These are phyloP conservation scores for Myotis brandtii DNA, from an alignment of 2,113 vertebrate genomes.

Conservation along the genomic window DNA sequence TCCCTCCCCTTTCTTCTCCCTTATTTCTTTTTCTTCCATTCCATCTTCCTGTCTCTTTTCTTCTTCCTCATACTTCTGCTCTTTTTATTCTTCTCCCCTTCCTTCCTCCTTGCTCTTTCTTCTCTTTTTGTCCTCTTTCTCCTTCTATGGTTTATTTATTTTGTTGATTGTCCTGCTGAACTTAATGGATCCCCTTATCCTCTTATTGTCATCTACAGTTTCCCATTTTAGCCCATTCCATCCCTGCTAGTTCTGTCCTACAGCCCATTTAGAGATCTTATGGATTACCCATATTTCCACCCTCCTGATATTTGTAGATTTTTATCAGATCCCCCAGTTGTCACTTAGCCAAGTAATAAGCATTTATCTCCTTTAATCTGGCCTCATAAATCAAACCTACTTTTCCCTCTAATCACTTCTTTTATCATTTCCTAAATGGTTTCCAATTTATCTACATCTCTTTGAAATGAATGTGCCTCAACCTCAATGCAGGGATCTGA, in stretches of 20 bases:
- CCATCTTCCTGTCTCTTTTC: background rate
- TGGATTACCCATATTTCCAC: background rate
- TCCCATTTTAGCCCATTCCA: background rate
- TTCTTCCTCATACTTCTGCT: background rate
- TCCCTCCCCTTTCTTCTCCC: background rate
- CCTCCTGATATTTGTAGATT: constrained; percentile 35
- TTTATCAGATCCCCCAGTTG: background rate
- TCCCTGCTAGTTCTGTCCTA: background rate
- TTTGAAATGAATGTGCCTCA: background rate
- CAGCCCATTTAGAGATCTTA: background rate
- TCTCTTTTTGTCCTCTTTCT: rapidly evolving
- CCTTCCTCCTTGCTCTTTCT: too few relatives aligned
- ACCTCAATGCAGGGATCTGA: background rate
- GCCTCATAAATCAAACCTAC: constrained; percentile 69
- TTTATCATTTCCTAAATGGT: constrained; percentile 23
- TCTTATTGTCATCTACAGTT: background rate
- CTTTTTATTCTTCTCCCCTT: background rate
- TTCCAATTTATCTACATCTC: constrained; percentile 63
- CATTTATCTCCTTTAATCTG: constrained; percentile 73
- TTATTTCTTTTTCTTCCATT: background rate
- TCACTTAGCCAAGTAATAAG: constrained; percentile 44
- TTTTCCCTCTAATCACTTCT: constrained; percentile 39
- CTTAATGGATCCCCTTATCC: background rate
- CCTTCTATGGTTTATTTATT: background rate
- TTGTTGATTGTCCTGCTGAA: background rate